phyloP scores from a whole-genome alignment of 2,888 invertebrate genomes.

The Epirrita christyi region DNA sequence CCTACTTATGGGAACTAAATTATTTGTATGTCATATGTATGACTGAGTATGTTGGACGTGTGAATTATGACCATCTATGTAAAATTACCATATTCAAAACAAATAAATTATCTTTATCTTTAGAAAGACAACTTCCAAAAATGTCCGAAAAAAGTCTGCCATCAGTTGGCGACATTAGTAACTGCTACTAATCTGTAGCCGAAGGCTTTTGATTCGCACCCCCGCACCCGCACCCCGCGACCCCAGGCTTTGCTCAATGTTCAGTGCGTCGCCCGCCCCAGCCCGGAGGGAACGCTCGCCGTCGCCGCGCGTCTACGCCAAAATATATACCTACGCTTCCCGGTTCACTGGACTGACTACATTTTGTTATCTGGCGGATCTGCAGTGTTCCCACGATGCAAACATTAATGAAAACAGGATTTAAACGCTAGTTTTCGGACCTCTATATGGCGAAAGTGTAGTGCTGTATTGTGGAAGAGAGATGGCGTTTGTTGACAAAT shows the following conservation, averaged over 20 bases:
- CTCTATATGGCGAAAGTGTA: conserved; percentile 20
- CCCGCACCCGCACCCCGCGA: conserved; percentile 33
- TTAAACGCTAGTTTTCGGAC: not conserved
- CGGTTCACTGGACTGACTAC: conserved; percentile 36
- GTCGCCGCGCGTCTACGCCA: conserved; percentile 1
- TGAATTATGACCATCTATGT: too few relatives aligned
- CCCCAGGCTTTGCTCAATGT: conserved; percentile 21
- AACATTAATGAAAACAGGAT: conserved; percentile 15
- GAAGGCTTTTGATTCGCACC: conserved; percentile 37
- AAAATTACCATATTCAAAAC: not conserved
- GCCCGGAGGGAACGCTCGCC: conserved; percentile 15
- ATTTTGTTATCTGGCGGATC: conserved; percentile 14
- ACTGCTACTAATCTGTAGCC: conserved; percentile 23
- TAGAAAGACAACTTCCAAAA: too few relatives aligned
- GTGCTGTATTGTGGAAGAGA: conserved; percentile 41
- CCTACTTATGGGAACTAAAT: too few relatives aligned
- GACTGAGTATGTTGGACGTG: too few relatives aligned
- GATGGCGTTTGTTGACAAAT: conserved; percentile 44
- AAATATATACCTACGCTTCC: conserved; percentile 27
- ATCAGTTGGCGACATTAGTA: not conserved
- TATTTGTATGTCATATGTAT: too few relatives aligned
- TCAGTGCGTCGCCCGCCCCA: conserved; percentile 33
- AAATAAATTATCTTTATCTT: too few relatives aligned
- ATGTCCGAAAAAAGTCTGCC: too few relatives aligned
- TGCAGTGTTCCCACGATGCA: not conserved